phyloP scores from a whole-genome alignment of 2,888 invertebrate genomes.

The Mythimna lalbum region DNA sequence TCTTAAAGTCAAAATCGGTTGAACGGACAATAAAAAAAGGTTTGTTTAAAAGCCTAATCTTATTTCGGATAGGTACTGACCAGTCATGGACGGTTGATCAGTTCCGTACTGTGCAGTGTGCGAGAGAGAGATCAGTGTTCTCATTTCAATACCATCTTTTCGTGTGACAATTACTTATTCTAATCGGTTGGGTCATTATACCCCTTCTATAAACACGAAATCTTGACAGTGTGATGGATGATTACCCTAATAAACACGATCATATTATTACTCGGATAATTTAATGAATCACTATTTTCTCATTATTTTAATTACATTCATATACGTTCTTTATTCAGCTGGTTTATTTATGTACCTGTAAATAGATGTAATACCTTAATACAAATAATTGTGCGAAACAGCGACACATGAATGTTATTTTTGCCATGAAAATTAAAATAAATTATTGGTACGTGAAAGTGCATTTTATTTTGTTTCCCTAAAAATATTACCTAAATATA shows the following conservation, averaged over 20 bases:
- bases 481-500: background rate
- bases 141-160: too few relatives aligned
- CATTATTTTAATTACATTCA: background rate
- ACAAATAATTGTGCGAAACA: conserved; percentile 68
- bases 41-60: too few relatives aligned
- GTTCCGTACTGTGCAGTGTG: too few relatives aligned
- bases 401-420: conserved; percentile 72
- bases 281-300: background rate
- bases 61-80: too few relatives aligned
- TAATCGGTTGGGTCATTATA: background rate
- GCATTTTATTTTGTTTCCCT: conserved; percentile 44
- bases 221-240: background rate
- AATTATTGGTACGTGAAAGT: conserved; percentile 71
- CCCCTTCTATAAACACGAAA: background rate
- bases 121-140: too few relatives aligned
- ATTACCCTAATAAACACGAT: background rate
- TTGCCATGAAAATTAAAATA: conserved; percentile 84
- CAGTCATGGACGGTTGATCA: too few relatives aligned
- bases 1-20: too few relatives aligned
- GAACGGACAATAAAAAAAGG: too few relatives aligned
- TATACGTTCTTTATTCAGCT: background rate
- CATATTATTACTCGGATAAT: background rate
- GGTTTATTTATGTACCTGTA: conserved; percentile 6
- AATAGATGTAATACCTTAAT: conserved; percentile 5
- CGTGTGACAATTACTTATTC: too few relatives aligned